Percentiles rank a stretch among this genome's conserved stretches.
These are phyloP conservation scores for Cantharis rufa DNA, from an alignment of 2,888 invertebrate species.

Conservation along the genomic window DNA sequence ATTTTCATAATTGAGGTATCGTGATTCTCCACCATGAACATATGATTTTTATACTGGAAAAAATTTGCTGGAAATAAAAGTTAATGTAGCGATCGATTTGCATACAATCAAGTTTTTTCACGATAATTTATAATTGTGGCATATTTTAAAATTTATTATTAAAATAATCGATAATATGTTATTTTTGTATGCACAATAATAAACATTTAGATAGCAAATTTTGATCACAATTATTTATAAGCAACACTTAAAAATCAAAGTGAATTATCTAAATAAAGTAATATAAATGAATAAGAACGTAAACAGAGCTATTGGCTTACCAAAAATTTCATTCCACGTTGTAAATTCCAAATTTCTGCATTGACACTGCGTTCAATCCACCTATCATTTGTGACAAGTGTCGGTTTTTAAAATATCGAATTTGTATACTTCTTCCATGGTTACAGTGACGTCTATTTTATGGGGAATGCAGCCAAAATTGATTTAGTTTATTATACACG, in stretches of 20 bases:
- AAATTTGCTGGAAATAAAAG: background rate
- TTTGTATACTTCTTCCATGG: slow-evolving; percentile 22
- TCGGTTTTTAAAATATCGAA: slow-evolving; percentile 4
- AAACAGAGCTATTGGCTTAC: slow-evolving; percentile 10
- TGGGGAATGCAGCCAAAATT: slow-evolving; percentile 18
- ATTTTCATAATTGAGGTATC: background rate
- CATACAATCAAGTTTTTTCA: background rate
- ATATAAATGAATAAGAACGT: background rate
- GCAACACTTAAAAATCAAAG: background rate
- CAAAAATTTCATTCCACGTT: slow-evolving; percentile 23
- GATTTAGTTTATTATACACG: slow-evolving; percentile 30
- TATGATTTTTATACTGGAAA: background rate
- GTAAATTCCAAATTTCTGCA: slow-evolving; percentile 9
- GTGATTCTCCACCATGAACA: background rate
- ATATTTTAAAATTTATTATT: background rate
- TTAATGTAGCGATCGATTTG: background rate
- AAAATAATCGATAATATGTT: background rate
- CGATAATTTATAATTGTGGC: background rate
- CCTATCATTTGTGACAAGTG: slow-evolving; percentile 5
- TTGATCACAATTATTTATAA: background rate
- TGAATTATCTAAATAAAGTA: background rate
- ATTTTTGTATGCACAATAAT: background rate
- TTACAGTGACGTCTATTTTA: slow-evolving; percentile 19
- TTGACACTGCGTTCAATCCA: slow-evolving; percentile 7
- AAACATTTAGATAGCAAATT: background rate